A percentile compares a stretch with the other conserved stretches of the same genome.
Conservation (phyloP, 2,113 vertebrate genomes). For the Gracilinanus agilis region DNA sequence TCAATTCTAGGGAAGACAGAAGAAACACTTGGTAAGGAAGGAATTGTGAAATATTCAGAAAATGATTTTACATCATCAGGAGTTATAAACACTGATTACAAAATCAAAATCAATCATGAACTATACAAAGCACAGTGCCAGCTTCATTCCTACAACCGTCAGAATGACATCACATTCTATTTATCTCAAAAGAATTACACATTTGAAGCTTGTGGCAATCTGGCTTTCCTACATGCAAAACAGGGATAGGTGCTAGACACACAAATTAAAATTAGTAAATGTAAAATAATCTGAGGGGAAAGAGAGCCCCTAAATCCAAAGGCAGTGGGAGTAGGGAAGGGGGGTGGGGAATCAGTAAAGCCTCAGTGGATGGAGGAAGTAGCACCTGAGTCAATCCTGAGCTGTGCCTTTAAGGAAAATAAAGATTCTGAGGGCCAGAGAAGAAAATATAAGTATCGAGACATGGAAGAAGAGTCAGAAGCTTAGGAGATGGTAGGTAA, state of each 20-base stretch:
- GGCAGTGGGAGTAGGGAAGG: not conserved
- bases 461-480: not conserved
- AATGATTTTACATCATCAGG: not conserved
- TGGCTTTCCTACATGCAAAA: not conserved
- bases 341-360: not conserved
- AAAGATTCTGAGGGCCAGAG: not conserved
- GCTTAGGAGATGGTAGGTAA: not conserved
- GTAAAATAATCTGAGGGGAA: not conserved
- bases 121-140: not conserved
- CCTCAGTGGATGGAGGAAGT: not conserved
- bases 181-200: conserved; percentile 18
- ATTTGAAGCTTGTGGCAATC: not conserved
- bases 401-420: not conserved
- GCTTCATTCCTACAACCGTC: conserved; percentile 30
- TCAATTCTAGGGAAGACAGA: conserved; percentile 86
- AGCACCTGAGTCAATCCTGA: not conserved
- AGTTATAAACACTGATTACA: conserved; percentile 33
- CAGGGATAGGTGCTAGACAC: not conserved
- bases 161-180: not conserved
- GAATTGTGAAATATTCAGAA: not conserved
- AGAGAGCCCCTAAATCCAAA: not conserved
- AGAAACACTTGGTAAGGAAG: not conserved
- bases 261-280: not conserved
- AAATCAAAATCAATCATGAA: not conserved
- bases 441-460: not conserved